A percentile compares a stretch with the other conserved stretches of the same genome.
Evolutionary conservation across 2,113 vertebrate genomes (phyloP).

Genomic region (Forbesichthys agassizii): DNA sequence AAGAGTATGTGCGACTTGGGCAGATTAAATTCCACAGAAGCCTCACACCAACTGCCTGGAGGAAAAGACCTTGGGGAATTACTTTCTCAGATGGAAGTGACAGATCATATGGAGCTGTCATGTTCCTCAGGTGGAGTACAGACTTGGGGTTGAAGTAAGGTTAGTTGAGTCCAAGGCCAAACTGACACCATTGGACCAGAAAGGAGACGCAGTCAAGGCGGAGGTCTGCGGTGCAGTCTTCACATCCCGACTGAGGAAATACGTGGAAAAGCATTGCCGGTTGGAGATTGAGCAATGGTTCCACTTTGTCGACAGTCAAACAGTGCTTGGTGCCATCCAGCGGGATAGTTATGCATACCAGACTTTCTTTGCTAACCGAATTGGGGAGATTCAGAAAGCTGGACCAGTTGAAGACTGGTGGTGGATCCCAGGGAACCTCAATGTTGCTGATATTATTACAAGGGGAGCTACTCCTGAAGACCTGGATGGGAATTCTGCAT

Average conservation of each 20-base stretch:
- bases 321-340: constrained; percentile 20
- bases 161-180: constrained; percentile 29
- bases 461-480: constrained; percentile 1
- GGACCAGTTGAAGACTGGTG: constrained; percentile 20
- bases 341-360: constrained; percentile 9
- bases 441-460: constrained; percentile 13
- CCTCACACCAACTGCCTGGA: constrained; percentile 2
- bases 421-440: constrained; percentile 11
- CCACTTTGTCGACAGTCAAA: constrained; percentile 29
- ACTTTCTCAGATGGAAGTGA: constrained; percentile 24
- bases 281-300: constrained; percentile 14
- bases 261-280: constrained; percentile 12
- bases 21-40: constrained; percentile 11
- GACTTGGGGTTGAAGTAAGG: not conserved
- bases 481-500: not conserved
- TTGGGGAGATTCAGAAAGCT: constrained; percentile 32
- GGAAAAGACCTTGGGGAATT: not conserved
- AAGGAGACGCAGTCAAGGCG: constrained; percentile 28
- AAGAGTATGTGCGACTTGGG: not conserved
- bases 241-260: constrained; percentile 14
- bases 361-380: constrained; percentile 22
- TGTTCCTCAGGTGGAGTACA: constrained; percentile 1
- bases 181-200: constrained; percentile 17
- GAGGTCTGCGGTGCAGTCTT: constrained; percentile 6
- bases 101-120: not conserved